Evolutionary conservation across 2,888 invertebrate genomes (phyloP), one percentile per base, ranked within the genome.

Genomic region (Dusona sp.): DNA sequence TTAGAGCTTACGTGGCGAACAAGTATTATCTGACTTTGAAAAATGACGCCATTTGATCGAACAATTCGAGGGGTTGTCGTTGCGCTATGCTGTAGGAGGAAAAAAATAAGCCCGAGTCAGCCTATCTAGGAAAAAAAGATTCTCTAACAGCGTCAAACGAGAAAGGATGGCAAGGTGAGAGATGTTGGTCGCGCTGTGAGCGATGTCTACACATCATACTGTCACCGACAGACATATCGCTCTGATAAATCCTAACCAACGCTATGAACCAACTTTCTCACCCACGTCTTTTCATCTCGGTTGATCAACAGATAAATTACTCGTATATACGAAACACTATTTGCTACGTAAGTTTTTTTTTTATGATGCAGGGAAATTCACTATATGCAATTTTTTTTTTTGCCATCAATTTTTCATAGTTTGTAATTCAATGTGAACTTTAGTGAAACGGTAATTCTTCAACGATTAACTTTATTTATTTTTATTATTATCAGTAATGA

Each of bases 141-240:
- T 86, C 85, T 89, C 88, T 84, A 88, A 82, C 83, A 85, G 86
- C 88, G 78, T 84, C 81, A 79, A 80, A 65, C 38, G 67, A 64
- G 48, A 61, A 68, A 85, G 81, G 78, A 86, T 45, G 33, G 70
- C 57, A 73, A 91, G 92, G 92, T 93, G 92, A 93, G 91, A 92
- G 93, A 93, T 93, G 92, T 88, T 90, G 90, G 89, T 88, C 89
- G 90, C 89, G 85, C 88, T 84, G 90, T 93, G 93, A 93, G 92
- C 91, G 92, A 93, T 93, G 92, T 92, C 91, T 93, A 93, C 91
- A 93, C 92, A 92, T 90, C 83, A 87, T 84, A 85, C 90, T 91
- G 92, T 92, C 93, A 92, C 90, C 90, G 89, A 89, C 90, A 92
- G 93, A 93, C 93, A 93, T 93, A 93, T 93, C 91, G 93, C 90